Evolutionary conservation across 2,888 invertebrate species (phyloP).

Genomic region (Eupeodes luniger): DNA sequence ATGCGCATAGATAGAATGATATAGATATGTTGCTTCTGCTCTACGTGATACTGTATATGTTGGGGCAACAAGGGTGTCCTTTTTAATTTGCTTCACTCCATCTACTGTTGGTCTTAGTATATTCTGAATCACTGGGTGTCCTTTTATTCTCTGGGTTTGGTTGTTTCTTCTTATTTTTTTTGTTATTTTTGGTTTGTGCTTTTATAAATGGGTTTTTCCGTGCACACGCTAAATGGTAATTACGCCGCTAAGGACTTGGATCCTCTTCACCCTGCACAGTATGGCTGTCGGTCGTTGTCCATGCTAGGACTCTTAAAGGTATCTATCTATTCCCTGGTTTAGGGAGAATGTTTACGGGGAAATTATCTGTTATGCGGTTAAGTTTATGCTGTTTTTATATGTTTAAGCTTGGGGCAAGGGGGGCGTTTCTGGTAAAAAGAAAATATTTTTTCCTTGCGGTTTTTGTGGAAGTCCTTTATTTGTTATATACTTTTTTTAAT

Average conservation of each 20-base stretch:
- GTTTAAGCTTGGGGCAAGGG: not conserved
- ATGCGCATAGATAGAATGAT: slow-evolving; percentile 25
- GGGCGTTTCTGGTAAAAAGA: not conserved
- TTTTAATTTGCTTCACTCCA: slow-evolving; percentile 73
- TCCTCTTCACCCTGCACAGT: slow-evolving; percentile 21
- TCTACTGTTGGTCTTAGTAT: slow-evolving; percentile 41
- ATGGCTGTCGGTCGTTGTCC: slow-evolving; percentile 15
- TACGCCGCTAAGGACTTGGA: slow-evolving; percentile 69
- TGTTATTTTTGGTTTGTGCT: slow-evolving; percentile 39
- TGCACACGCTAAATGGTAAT: slow-evolving; percentile 76
- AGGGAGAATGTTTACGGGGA: slow-evolving; percentile 48
- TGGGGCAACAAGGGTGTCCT: slow-evolving; percentile 55
- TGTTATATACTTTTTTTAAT: slow-evolving; percentile 38
- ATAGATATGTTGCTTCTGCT: slow-evolving; percentile 23
- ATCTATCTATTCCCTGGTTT: slow-evolving; percentile 9
- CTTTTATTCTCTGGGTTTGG: slow-evolving; percentile 50
- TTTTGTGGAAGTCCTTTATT: slow-evolving; percentile 59
- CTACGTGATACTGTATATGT: slow-evolving; percentile 33
- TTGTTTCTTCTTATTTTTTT: slow-evolving; percentile 35
- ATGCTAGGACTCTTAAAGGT: slow-evolving; percentile 48
- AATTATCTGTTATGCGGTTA: slow-evolving; percentile 74
- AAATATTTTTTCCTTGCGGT: slow-evolving; percentile 22
- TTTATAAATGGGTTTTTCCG: slow-evolving; percentile 59
- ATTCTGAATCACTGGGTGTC: slow-evolving; percentile 59
- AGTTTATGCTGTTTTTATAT: slow-evolving; percentile 61